Evolutionary conservation across 2,888 invertebrate genomes (phyloP), one percentile per base, ranked within the genome.

Genomic region (Hyppa rectilinea): DNA sequence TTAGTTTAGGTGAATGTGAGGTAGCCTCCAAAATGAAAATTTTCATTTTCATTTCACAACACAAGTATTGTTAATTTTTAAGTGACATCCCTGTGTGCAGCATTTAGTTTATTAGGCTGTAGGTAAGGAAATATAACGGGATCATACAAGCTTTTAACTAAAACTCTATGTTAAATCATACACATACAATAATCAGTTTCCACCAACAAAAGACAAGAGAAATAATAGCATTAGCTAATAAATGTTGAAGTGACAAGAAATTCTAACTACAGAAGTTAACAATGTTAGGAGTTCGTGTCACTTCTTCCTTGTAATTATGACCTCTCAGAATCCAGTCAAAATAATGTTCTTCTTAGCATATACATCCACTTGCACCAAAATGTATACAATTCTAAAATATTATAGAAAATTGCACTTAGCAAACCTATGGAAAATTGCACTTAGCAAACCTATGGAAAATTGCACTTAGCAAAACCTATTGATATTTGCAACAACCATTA

Each of bases 311-410:
- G n/a, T n/a, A n/a, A 52, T 47, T 62, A n/a, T 67, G 55, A 73
- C 40, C 75, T 63, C 31, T 36, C 45, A 65, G 65, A 50, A 58
- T 66, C 50, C 64, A 66, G 38, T 70, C 38, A 53, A 69, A 49
- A 64, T 52, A 40, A 53, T 58, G 4, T 31, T 63, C 47, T 43
- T 26, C 52, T 29, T 49, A 26, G 26, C 36, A 63, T 38, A 66
- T 74, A 82, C 80, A 82, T 47, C 53, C 76, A 70, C 72, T n/a
- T 84, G 81, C 85, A 83, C 78, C 81, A 84, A 82, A 80, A 74
- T 59, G 29, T 34, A 63, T 69, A 69, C 29, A 43, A 62, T 40
- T 63, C n/a, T 50, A 45, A 55, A 45, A 47, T 47, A 12, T 56
- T 55, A 36, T 52, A 62, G 23, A 60, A 45, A 66, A 64, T 47